phyloP scores from a whole-genome alignment of 2,113 vertebrate species.

The Polypterus senegalus region DNA sequence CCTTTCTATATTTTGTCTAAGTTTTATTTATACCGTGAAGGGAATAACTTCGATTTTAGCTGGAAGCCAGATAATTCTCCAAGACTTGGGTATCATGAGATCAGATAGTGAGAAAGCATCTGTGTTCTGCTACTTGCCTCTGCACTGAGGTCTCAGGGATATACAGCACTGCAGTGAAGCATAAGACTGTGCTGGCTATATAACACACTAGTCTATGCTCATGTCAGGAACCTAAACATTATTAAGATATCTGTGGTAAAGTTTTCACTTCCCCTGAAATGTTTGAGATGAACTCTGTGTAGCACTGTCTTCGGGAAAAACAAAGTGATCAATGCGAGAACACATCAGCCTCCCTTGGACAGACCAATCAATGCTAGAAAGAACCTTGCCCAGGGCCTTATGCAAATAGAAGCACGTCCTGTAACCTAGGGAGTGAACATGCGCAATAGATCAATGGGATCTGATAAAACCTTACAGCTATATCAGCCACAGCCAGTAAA shows the following conservation, averaged over 20 bases:
- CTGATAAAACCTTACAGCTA: conserved; percentile 88
- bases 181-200: conserved; percentile 2
- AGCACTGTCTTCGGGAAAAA: conserved; percentile 83
- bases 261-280: conserved; percentile 65
- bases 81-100: conserved; percentile 29
- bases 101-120: conserved; percentile 24
- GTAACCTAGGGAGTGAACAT: conserved; percentile 89
- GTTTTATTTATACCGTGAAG: conserved; percentile 30
- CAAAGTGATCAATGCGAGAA: conserved; percentile 93
- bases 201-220: background rate
- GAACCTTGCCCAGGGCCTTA: conserved; percentile 99
- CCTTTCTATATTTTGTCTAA: conserved; percentile 23
- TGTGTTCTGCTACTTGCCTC: background rate
- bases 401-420: conserved; percentile 94
- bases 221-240: conserved; percentile 44
- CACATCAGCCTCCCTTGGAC: conserved; percentile 89
- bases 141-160: background rate
- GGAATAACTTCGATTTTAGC: conserved; percentile 36
- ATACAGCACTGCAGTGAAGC: background rate
- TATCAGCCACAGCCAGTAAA: conserved; percentile 87
- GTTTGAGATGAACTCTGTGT: conserved; percentile 81
- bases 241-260: conserved; percentile 63
- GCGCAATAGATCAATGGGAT: conserved; percentile 92
- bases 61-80: conserved; percentile 30
- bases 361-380: conserved; percentile 98